Evolutionary conservation across 2,113 vertebrate species (phyloP), one percentile per base, ranked within the genome.

Genomic region (Vulpes ferrilata): DNA sequence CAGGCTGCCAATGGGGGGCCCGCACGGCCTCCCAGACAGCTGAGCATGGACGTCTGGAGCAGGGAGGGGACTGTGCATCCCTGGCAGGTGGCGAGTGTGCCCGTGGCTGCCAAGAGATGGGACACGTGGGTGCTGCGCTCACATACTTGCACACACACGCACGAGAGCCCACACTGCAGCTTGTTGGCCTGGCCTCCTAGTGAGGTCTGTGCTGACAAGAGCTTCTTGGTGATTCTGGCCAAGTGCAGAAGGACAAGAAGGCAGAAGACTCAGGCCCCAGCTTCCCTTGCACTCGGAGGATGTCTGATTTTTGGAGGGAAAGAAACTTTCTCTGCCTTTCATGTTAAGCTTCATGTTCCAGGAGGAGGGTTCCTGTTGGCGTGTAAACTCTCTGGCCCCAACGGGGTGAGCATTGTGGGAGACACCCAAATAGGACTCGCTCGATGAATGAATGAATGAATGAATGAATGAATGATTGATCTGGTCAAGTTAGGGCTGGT

Each of bases 1-100:
- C 69, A 13, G 11, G 11, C 13, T 35, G 43, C 10, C 4, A 7
- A 25, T 3, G 53, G 10, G 13, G 3, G 0, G 8, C 6, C 17
- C 1, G 6, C 32, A 5, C 5, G 19, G 35, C 25, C 20, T 25
- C 48, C 71, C 13, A 2, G 59, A 38, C 19, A 25, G 60, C 51
- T 9, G 13, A 20, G 10, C 2, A 0, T 0, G 12, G 30, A 30
- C 9, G 17, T 16, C 25, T 20, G 27, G 60, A n/a, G 22, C 27
- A 27, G 51, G 43, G 8, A 23, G 11, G 69, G 69, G n/a, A 13
- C 4, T 3, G 30, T 2, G 17, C 9, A 17, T 11, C n/a, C n/a
- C n/a, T 71, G 7, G 0, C 9, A 11, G 38, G 73, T 9, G 38
- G 38, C 22, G 19, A 15, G 67, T 16, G 11, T 2, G 43, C 20